phyloP scores from a whole-genome alignment of 1,140 invertebrate genomes.

The Danaus plexippus region DNA sequence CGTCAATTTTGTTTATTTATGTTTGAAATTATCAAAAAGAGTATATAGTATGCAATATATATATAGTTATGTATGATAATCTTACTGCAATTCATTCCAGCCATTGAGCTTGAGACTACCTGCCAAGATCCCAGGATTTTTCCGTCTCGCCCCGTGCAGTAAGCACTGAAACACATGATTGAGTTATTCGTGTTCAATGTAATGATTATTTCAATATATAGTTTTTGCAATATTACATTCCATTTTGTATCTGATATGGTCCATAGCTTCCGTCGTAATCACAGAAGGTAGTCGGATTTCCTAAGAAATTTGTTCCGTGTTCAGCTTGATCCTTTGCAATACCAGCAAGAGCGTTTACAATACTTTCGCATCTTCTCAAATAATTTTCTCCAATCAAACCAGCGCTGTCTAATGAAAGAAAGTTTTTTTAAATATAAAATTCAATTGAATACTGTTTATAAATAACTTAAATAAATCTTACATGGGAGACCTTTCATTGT shows the following conservation, averaged over 20 bases:
- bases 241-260: conserved; percentile 63
- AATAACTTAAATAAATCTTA: conserved; percentile 16
- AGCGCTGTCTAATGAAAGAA: conserved; percentile 41
- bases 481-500: conserved; percentile 31
- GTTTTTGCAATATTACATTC: conserved; percentile 54
- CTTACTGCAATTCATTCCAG: conserved; percentile 73
- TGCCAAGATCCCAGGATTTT: conserved; percentile 65
- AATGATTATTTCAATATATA: not conserved
- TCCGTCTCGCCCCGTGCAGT: conserved; percentile 71
- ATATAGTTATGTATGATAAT: conserved; percentile 16
- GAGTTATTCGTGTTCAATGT: no score
- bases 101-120: conserved; percentile 43
- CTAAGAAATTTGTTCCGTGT: conserved; percentile 68
- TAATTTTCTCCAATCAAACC: conserved; percentile 66
- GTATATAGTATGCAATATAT: no score
- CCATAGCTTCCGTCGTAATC: conserved; percentile 76
- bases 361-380: conserved; percentile 74
- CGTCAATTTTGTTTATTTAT: no score
- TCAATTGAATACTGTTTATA: conserved; percentile 3
- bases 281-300: conserved; percentile 63
- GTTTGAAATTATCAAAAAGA: no score
- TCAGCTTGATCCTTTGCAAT: conserved; percentile 63
- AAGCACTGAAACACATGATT: conserved; percentile 56
- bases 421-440: no score
- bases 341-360: conserved; percentile 57